phyloP scores from a whole-genome alignment of 2,888 invertebrate species.

The Caenorhabditis sp. region DNA sequence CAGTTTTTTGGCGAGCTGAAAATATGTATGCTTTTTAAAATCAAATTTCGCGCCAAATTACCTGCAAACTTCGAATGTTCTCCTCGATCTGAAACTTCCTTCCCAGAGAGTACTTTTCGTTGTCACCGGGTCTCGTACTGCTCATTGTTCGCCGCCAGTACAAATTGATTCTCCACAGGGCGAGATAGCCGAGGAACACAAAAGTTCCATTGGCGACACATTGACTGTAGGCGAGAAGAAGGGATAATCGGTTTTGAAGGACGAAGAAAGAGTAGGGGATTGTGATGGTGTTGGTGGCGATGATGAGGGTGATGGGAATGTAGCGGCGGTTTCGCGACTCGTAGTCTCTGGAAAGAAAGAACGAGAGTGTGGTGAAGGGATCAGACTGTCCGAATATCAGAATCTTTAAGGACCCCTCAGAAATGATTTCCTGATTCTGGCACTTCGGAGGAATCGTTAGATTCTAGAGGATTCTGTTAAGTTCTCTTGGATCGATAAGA shows the following conservation, averaged over 20 bases:
- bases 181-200: conserved; percentile 25
- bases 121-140: background rate
- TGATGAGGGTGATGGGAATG: conserved; percentile 12
- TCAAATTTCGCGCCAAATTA: background rate
- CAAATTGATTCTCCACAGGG: conserved; percentile 26
- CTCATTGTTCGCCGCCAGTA: conserved; percentile 17
- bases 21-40: too few species aligned
- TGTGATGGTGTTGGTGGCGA: conserved; percentile 31
- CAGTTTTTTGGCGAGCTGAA: conserved; percentile 24
- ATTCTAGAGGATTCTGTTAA: too few species aligned
- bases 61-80: conserved; percentile 20
- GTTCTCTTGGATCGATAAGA: too few species aligned
- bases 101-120: background rate
- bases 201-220: conserved; percentile 28
- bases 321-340: conserved; percentile 24
- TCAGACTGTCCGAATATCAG: background rate
- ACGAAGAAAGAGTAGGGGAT: conserved; percentile 21
- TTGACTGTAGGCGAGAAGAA: conserved; percentile 24
- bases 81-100: conserved; percentile 23
- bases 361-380: background rate
- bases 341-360: conserved; percentile 27
- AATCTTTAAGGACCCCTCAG: too few species aligned
- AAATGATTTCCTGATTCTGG: too few species aligned
- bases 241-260: conserved; percentile 10
- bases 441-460: too few species aligned